A percentile compares a stretch with the other conserved stretches of the same genome.
These are phyloP conservation scores for Callorhinus ursinus DNA, from an alignment of 2,113 vertebrate genomes.

Conservation along the genomic window DNA sequence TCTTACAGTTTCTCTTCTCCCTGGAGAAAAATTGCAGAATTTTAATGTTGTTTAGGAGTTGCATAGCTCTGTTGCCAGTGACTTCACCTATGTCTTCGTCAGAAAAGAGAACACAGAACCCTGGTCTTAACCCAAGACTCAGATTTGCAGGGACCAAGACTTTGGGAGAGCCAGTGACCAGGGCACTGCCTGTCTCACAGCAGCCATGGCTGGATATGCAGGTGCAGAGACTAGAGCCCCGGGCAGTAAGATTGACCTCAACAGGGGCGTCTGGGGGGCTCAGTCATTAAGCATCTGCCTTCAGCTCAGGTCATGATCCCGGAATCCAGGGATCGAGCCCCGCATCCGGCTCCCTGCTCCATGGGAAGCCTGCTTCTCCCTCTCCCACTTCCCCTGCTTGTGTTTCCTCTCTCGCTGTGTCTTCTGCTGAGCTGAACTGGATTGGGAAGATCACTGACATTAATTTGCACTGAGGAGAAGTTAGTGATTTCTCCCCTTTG, in stretches of 20 bases:
- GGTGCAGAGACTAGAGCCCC: neutral
- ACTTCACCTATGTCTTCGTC: neutral
- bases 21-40: conserved; percentile 4
- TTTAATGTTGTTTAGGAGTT: neutral
- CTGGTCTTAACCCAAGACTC: neutral
- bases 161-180: neutral
- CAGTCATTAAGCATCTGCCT: too few species aligned
- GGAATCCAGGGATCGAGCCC: too few species aligned
- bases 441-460: neutral
- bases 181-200: neutral
- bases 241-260: neutral
- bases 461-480: neutral
- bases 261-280: too few species aligned
- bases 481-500: neutral
- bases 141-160: neutral
- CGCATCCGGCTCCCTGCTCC: too few species aligned
- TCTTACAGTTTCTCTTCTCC: neutral
- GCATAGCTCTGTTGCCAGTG: neutral
- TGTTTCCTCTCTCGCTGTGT: neutral
- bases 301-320: too few species aligned
- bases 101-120: conserved; percentile 35
- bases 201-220: neutral
- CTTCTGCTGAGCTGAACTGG: neutral
- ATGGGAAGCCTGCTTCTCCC: too few species aligned
- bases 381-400: too few species aligned